Evolutionary conservation across 2,113 vertebrate species (phyloP).

Genomic region (Callipepla squamata): DNA sequence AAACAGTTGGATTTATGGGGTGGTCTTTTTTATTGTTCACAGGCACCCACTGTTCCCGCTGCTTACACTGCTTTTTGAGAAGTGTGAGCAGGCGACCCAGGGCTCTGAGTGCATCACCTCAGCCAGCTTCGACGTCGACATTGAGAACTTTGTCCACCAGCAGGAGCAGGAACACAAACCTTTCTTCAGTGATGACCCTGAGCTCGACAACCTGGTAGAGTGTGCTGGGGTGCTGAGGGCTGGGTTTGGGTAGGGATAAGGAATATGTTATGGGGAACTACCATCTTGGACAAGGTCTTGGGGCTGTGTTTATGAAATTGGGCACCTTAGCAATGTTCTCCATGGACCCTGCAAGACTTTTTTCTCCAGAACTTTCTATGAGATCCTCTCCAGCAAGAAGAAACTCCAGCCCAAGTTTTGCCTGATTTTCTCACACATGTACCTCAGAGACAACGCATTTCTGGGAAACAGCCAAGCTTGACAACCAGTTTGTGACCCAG

Average conservation of each 20-base stretch:
- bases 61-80: conserved; percentile 95
- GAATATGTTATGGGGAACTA: background rate
- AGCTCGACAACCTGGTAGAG: conserved; percentile 97
- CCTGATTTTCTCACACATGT: rapidly evolving
- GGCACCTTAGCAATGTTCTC: background rate
- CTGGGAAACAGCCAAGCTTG: rapidly evolving
- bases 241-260: background rate
- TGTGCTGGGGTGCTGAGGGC: background rate
- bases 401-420: background rate
- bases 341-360: background rate
- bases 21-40: conserved; percentile 17
- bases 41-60: conserved; percentile 97
- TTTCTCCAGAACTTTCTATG: background rate
- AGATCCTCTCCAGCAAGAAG: background rate
- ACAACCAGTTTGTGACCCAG: background rate
- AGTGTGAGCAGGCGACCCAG: conserved; percentile 97
- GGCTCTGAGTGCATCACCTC: conserved; percentile 99
- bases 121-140: conserved; percentile 98
- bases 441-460: rapidly evolving
- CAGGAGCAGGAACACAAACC: conserved; percentile 98
- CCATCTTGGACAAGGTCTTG: background rate
- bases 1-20: rapidly evolving
- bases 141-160: conserved; percentile 98
- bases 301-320: background rate
- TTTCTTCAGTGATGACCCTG: conserved; percentile 98